These are phyloP conservation scores for Eulacestoma nigropectus DNA, from an alignment of 2,113 vertebrate species.

Conservation along the genomic window DNA sequence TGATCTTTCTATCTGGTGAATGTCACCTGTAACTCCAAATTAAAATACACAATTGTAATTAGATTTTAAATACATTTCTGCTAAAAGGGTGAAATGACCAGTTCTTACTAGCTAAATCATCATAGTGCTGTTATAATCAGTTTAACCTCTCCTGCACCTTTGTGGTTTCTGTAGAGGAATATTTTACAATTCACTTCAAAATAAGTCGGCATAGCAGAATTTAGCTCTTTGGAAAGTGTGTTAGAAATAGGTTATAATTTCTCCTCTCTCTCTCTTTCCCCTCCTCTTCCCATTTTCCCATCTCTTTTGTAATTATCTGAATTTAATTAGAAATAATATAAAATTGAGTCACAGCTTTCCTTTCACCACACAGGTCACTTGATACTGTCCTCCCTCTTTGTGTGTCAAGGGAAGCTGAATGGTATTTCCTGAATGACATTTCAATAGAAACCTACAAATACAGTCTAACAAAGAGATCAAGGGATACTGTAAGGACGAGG, in stretches of 20 bases:
- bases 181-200: not conserved
- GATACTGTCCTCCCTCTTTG: not conserved
- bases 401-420: not conserved
- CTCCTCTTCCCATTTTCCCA: not conserved
- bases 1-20: not conserved
- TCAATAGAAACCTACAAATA: conserved; percentile 66
- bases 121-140: not conserved
- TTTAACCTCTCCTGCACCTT: not conserved
- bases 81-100: not conserved
- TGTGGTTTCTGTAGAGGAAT: not conserved
- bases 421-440: conserved; percentile 61
- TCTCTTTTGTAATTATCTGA: not conserved
- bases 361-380: not conserved
- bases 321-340: conserved; percentile 51
- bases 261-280: not conserved
- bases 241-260: conserved; percentile 17
- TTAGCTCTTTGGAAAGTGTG: not conserved
- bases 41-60: not conserved
- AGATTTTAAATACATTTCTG: not conserved
- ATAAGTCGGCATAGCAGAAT: not conserved
- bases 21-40: not conserved
- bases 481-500: conserved; percentile 36
- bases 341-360: conserved; percentile 28
- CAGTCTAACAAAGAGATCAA: conserved; percentile 69
- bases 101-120: not conserved